Evolutionary conservation across 2,888 invertebrate genomes (phyloP).

Genomic region (Hyalella azteca): DNA sequence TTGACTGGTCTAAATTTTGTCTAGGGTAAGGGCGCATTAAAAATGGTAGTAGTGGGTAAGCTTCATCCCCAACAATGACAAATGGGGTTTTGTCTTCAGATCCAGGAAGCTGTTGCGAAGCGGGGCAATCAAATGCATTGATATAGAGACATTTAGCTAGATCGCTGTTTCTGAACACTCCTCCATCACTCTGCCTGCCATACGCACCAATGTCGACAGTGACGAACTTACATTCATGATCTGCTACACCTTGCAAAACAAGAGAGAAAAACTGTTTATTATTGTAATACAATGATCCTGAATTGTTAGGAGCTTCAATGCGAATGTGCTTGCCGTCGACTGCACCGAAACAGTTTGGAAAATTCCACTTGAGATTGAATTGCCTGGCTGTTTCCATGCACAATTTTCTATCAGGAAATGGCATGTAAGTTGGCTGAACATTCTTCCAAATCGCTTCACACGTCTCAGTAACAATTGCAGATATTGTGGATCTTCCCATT

Average conservation of each 20-base stretch:
- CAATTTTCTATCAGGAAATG: no score
- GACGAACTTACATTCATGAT: neutral
- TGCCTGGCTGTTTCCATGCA: no score
- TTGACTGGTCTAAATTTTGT: neutral
- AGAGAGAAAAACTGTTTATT: constrained; percentile 3
- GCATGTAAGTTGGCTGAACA: no score
- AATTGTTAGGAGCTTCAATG: neutral
- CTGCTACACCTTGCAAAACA: neutral
- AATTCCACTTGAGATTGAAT: constrained; percentile 24
- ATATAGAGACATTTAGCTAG: neutral
- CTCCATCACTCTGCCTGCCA: constrained; percentile 6
- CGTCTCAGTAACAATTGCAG: no score
- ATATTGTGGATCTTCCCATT: no score
- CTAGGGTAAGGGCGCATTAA: neutral
- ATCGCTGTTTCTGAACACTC: constrained; percentile 6
- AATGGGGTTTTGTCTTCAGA: neutral
- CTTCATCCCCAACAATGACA: constrained; percentile 22
- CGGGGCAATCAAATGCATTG: neutral
- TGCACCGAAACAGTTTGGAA: constrained; percentile 10
- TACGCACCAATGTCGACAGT: neutral
- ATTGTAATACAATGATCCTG: neutral
- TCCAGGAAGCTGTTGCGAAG: neutral
- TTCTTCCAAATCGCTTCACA: no score
- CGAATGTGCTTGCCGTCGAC: constrained; percentile 1
- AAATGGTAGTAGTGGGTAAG: constrained; percentile 5